Conservation (phyloP, 53 echinoderm and acorn worm species). For the Echinarachnius parma region DNA sequence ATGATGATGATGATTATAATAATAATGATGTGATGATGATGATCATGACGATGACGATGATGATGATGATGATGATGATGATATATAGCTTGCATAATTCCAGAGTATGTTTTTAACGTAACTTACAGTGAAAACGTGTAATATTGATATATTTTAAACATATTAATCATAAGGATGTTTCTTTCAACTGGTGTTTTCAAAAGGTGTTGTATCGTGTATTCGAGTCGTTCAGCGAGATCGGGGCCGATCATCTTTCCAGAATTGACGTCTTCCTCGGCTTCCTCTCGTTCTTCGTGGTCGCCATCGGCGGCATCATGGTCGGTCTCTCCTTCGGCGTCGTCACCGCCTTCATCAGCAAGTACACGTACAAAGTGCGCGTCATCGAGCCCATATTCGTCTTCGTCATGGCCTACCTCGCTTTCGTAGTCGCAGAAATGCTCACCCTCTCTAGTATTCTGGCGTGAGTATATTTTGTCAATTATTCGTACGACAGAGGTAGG, state of each 20-base stretch:
- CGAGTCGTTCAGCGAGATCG: conserved; percentile 68
- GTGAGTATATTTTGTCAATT: conserved; percentile 52
- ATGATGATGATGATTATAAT: no score
- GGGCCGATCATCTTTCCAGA: conserved; percentile 17
- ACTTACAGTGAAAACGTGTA: no score
- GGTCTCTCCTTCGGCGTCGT: conserved; percentile 67
- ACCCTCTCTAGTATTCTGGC: conserved; percentile 69
- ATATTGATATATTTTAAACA: no score
- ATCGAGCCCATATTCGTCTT: conserved; percentile 87
- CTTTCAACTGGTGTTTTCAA: background rate
- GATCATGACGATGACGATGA: no score
- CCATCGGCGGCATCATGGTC: conserved; percentile 63
- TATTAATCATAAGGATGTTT: no score
- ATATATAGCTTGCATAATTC: no score
- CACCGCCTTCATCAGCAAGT: conserved; percentile 57
- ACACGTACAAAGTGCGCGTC: conserved; percentile 71
- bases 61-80: no score
- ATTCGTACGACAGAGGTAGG: no score
- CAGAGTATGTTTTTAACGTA: no score
- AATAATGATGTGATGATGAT: no score
- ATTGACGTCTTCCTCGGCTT: conserved; percentile 55
- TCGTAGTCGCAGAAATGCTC: conserved; percentile 76
- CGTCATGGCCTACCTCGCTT: conserved; percentile 67
- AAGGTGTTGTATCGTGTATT: conserved; percentile 89
- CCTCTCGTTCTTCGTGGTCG: conserved; percentile 76